Conservation (phyloP, 2,797 vertebrate genomes). For the Diceros bicornis region DNA sequence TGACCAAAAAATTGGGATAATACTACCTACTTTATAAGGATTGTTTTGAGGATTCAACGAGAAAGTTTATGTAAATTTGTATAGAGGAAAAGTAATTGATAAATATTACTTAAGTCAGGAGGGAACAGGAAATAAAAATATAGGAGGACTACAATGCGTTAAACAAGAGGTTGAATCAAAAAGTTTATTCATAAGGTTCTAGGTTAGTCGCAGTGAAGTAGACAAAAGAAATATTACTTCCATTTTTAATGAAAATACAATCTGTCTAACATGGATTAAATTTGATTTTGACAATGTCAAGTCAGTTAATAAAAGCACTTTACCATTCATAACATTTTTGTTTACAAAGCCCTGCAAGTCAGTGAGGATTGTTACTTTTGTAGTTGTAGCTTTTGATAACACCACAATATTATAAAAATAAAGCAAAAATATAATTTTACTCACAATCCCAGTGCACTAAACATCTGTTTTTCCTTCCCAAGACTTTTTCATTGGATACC, state of each 20-base stretch:
- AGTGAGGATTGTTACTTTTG: not conserved
- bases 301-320: slow-evolving; percentile 38
- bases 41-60: not conserved
- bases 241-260: slow-evolving; percentile 31
- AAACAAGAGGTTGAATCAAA: slow-evolving; percentile 19
- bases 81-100: not conserved
- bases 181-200: slow-evolving; percentile 12
- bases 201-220: not conserved
- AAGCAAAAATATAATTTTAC: slow-evolving; percentile 23
- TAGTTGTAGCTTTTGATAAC: not conserved
- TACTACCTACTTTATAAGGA: slow-evolving; percentile 9
- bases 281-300: not conserved
- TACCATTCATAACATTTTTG: not conserved
- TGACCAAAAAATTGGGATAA: not conserved
- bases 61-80: slow-evolving; percentile 36
- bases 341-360: not conserved
- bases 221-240: not conserved
- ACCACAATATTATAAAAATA: not conserved
- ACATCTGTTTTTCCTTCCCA: not conserved
- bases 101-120: not conserved
- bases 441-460: not conserved
- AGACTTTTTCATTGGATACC: not conserved
- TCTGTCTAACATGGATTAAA: not conserved
- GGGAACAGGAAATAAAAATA: not conserved
- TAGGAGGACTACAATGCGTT: not conserved